Conservation (phyloP, 1,140 invertebrate species). For the Vanessa atalanta region DNA sequence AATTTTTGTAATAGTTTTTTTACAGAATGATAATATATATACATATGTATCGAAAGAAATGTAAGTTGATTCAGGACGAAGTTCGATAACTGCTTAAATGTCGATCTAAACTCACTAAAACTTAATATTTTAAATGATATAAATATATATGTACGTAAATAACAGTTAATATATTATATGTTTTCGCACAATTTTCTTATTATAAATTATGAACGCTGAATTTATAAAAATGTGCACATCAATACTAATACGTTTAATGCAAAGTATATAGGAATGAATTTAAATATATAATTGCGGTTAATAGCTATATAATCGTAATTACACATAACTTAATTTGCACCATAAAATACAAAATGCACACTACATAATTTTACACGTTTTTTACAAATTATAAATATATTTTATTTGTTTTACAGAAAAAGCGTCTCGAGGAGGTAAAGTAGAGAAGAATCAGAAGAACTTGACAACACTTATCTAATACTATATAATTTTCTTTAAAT, state of each 20-base stretch:
- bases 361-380: neutral
- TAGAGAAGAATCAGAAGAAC: conserved; percentile 41
- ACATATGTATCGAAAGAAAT: neutral
- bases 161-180: conserved; percentile 7
- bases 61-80: conserved; percentile 14
- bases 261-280: neutral
- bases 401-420: conserved; percentile 78
- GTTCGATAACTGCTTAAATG: conserved; percentile 1
- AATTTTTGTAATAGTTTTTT: conserved; percentile 4
- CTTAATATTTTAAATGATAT: neutral
- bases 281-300: neutral
- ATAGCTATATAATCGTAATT: neutral
- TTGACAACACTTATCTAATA: neutral
- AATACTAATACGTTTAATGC: conserved; percentile 14
- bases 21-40: conserved; percentile 6
- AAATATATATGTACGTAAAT: conserved; percentile 11
- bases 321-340: neutral
- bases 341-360: neutral
- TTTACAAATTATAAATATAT: conserved; percentile 1
- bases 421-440: conserved; percentile 81
- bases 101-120: neutral
- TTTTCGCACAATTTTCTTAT: neutral
- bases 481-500: neutral
- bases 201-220: conserved; percentile 5
- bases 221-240: conserved; percentile 1